phyloP scores from a whole-genome alignment of 2,113 vertebrate species.

The Pachyramphus minor region DNA sequence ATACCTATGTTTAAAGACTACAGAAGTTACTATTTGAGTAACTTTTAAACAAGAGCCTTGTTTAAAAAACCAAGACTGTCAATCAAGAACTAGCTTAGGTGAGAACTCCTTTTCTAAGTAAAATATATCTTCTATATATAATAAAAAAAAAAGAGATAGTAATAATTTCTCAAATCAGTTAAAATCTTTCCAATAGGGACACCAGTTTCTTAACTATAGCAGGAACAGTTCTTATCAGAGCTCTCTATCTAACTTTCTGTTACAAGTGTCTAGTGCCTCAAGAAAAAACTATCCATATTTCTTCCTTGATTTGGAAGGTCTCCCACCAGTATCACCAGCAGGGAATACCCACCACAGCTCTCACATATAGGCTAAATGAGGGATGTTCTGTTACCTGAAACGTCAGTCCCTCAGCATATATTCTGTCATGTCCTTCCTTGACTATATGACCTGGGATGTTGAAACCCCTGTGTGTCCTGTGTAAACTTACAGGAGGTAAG shows the following conservation, averaged over 20 bases:
- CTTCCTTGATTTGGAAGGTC: not conserved
- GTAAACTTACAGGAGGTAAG: not conserved
- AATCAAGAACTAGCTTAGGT: not conserved
- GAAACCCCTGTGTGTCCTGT: not conserved
- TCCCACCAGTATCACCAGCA: not conserved
- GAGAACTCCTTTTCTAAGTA: not conserved
- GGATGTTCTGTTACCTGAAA: not conserved
- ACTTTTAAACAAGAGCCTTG: not conserved
- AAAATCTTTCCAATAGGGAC: not conserved
- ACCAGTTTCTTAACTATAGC: not conserved
- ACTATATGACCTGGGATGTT: fast-evolving
- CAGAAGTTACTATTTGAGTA: not conserved
- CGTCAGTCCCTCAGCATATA: not conserved
- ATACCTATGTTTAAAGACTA: not conserved
- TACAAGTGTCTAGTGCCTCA: not conserved
- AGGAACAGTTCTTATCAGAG: not conserved
- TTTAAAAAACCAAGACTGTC: not conserved
- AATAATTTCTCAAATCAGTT: not conserved
- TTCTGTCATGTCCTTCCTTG: not conserved
- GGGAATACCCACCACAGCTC: not conserved
- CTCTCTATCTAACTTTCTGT: not conserved
- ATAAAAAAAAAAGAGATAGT: not conserved
- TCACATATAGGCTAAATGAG: not conserved
- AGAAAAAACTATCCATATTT: not conserved
- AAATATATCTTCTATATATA: not conserved